These are phyloP conservation scores for Ceratothoa steindachneri DNA, from an alignment of 2,888 invertebrate genomes.

Conservation along the genomic window DNA sequence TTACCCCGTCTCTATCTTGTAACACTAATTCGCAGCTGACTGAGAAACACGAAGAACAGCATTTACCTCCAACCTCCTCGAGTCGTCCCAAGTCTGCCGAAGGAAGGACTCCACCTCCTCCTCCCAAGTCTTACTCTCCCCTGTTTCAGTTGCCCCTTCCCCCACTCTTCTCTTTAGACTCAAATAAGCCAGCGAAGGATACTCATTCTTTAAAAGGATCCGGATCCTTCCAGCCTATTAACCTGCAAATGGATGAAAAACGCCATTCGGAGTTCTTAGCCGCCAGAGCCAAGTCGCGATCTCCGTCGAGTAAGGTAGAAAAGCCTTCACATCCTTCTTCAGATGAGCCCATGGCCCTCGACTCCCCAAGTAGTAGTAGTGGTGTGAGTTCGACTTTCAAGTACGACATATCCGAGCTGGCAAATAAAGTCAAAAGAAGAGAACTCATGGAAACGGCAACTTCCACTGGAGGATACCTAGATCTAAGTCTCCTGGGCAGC, in stretches of 20 bases:
- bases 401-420: not conserved
- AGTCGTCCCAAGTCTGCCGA: not conserved
- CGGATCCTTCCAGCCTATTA: not conserved
- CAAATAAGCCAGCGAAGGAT: not conserved
- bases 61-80: not conserved
- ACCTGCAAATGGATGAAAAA: not conserved
- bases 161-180: not conserved
- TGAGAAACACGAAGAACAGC: not conserved
- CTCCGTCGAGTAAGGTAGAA: not conserved
- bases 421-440: not conserved
- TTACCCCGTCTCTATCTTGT: not conserved
- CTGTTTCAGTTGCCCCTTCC: not conserved
- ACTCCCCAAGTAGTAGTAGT: not conserved
- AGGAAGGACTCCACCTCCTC: not conserved
- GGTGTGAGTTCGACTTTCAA: too few relatives aligned
- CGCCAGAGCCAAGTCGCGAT: not conserved
- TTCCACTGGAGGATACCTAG: not conserved
- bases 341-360: not conserved
- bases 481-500: not conserved
- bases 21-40: not conserved
- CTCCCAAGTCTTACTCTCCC: slow-evolving; percentile 3
- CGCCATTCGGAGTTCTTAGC: not conserved
- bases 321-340: not conserved
- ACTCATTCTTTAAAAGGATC: not conserved
- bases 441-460: not conserved